Evolutionary conservation across 2,113 vertebrate genomes (phyloP).

Genomic region (Pungitius pungitius): DNA sequence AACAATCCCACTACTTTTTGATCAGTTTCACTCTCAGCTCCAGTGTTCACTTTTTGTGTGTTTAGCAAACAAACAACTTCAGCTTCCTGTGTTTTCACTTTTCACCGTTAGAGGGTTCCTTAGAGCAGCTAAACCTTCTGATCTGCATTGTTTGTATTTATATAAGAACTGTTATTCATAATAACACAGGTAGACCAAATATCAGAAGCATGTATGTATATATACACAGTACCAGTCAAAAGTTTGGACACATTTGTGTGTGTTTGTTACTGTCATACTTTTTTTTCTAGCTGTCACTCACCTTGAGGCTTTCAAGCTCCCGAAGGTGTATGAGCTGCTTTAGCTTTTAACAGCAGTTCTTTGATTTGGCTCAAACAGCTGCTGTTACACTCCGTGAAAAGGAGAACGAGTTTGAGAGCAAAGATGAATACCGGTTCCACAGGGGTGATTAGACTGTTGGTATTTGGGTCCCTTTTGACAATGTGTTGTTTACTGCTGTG

Average conservation of each 20-base stretch:
- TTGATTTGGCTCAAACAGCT: constrained; percentile 26
- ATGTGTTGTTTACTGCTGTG: constrained; percentile 61
- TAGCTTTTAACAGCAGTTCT: constrained; percentile 22
- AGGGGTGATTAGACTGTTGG: constrained; percentile 66
- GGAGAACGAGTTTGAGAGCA: constrained; percentile 55
- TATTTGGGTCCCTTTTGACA: constrained; percentile 66
- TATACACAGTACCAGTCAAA: too few relatives aligned
- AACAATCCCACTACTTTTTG: constrained; percentile 41
- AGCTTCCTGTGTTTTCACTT: constrained; percentile 10
- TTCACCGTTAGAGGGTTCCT: neutral
- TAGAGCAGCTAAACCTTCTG: neutral
- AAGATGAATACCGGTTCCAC: constrained; percentile 61
- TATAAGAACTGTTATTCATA: neutral
- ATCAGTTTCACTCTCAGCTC: constrained; percentile 11
- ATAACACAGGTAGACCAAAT: neutral
- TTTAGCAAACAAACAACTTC: neutral
- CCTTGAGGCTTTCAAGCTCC: constrained; percentile 25
- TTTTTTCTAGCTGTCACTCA: constrained; percentile 49
- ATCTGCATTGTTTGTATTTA: neutral
- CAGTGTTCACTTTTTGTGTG: neutral
- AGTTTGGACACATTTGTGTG: too few relatives aligned
- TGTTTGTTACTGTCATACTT: neutral
- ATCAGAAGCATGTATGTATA: neutral
- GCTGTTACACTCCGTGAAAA: constrained; percentile 23
- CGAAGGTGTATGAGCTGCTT: constrained; percentile 41